Evolutionary conservation across 2,797 vertebrate species (phyloP).

Genomic region (Silurus lanzhouensis): DNA sequence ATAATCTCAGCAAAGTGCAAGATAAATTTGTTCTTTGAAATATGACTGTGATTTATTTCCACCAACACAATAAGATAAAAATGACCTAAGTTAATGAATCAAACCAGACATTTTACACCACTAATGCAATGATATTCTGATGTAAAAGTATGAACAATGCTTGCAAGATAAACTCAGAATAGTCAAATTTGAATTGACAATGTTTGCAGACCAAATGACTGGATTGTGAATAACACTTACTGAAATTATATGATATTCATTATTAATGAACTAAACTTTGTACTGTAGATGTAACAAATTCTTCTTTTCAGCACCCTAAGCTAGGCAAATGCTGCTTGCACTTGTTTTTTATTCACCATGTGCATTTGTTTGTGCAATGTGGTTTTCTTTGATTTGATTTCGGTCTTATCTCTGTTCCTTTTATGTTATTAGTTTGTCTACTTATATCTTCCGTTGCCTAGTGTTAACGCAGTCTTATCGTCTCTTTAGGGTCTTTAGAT

Average conservation of each 20-base stretch:
- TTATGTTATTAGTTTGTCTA: neutral
- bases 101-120: neutral
- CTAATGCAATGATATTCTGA: neutral
- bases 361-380: neutral
- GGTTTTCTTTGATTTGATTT: neutral
- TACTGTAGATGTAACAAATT: neutral
- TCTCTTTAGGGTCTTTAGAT: too few relatives aligned
- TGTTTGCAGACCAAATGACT: neutral
- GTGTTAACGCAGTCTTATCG: neutral
- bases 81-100: neutral
- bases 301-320: neutral
- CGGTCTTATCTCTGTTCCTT: neutral
- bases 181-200: neutral
- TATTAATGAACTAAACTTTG: too few relatives aligned
- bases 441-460: neutral
- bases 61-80: neutral
- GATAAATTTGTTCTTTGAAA: neutral
- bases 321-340: neutral
- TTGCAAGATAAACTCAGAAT: neutral
- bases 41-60: neutral
- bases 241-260: neutral
- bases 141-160: neutral
- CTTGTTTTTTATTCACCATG: neutral
- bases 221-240: neutral
- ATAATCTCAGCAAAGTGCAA: too few relatives aligned